phyloP scores from a whole-genome alignment of 2,797 vertebrate genomes.

The Buceros bicornis region DNA sequence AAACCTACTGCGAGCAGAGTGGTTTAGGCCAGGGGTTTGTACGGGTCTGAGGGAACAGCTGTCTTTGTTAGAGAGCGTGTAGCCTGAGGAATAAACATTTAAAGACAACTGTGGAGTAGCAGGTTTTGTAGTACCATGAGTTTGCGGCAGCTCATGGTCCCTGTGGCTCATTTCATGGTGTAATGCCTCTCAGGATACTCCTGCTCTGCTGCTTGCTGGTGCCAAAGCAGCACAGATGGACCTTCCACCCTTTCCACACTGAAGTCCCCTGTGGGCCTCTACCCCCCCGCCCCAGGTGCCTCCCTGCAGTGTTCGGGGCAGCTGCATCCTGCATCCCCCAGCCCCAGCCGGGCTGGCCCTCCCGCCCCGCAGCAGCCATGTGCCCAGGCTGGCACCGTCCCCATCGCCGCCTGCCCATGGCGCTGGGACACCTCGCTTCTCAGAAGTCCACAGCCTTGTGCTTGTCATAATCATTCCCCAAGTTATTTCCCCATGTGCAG shows the following conservation, averaged over 20 bases:
- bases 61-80: background rate
- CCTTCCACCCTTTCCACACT: fast-evolving
- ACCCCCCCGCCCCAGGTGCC: fast-evolving
- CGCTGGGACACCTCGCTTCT: background rate
- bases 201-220: background rate
- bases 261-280: background rate
- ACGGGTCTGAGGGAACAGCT: background rate
- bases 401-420: fast-evolving
- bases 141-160: background rate
- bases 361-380: fast-evolving
- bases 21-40: background rate
- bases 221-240: background rate
- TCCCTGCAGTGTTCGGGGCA: background rate
- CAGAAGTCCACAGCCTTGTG: background rate
- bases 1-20: background rate
- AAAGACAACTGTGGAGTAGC: background rate
- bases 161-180: background rate
- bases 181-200: background rate
- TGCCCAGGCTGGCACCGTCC: background rate
- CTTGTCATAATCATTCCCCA: background rate
- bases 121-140: background rate
- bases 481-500: background rate
- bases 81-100: background rate
- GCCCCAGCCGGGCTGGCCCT: background rate
- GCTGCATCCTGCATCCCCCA: no score